Percentiles rank a stretch among this genome's conserved stretches.
These are phyloP conservation scores for Pocillopora damicornis DNA, from an alignment of 64 coral and sea anemone genomes.

Conservation along the genomic window DNA sequence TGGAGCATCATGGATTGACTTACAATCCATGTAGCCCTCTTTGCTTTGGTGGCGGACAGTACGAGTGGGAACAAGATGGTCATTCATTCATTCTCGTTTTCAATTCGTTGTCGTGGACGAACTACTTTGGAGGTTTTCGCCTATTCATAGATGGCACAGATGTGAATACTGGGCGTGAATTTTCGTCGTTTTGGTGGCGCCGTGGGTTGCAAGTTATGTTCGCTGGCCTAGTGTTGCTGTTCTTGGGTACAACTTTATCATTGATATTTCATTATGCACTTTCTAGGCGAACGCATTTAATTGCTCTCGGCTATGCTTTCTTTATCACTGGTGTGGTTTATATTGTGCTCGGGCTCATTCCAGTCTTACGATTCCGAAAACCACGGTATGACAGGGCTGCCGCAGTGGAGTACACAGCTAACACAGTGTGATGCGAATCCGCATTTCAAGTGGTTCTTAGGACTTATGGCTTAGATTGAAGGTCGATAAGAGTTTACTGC, in stretches of 20 bases:
- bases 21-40: constrained; percentile 90
- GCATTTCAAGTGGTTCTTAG: background rate
- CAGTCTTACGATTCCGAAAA: constrained; percentile 76
- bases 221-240: constrained; percentile 49
- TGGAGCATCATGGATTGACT: constrained; percentile 45
- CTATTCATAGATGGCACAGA: constrained; percentile 88
- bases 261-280: constrained; percentile 63
- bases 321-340: constrained; percentile 60
- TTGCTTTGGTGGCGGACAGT: constrained; percentile 69
- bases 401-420: constrained; percentile 35
- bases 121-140: constrained; percentile 64
- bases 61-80: constrained; percentile 90
- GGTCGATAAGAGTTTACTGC: background rate
- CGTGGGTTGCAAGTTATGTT: constrained; percentile 85
- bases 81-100: constrained; percentile 76
- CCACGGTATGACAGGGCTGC: constrained; percentile 18
- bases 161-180: constrained; percentile 89
- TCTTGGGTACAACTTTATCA: constrained; percentile 66
- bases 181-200: constrained; percentile 82
- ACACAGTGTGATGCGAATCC: constrained; percentile 44
- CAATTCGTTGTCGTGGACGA: constrained; percentile 64
- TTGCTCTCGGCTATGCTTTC: constrained; percentile 56
- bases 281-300: background rate
- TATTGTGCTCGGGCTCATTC: constrained; percentile 71
- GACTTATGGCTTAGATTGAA: background rate